phyloP scores from a whole-genome alignment of 2,888 invertebrate species.

The Brachyopa scutellaris region DNA sequence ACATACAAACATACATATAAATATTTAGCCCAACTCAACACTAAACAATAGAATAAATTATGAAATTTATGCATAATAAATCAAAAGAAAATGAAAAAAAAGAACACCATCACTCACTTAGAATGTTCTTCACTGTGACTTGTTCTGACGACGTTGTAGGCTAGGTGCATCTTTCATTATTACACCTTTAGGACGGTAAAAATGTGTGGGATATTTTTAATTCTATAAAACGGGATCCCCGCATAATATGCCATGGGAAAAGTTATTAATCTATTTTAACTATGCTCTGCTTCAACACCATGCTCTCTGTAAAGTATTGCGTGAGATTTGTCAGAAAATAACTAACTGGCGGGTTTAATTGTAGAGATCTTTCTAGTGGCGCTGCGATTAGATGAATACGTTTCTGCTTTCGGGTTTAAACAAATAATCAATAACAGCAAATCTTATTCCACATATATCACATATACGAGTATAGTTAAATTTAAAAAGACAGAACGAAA shows the following conservation, averaged over 20 bases:
- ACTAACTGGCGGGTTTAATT: background rate
- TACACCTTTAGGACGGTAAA: background rate
- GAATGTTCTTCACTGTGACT: background rate
- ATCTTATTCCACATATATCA: too few species aligned
- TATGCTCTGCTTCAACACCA: background rate
- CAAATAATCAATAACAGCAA: too few species aligned
- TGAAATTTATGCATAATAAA: background rate
- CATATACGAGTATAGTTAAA: too few species aligned
- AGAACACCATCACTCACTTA: background rate
- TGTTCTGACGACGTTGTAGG: too few species aligned
- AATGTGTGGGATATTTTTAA: background rate
- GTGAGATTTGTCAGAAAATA: background rate
- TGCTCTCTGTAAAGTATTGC: background rate
- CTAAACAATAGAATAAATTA: conserved; percentile 8
- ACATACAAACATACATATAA: too few species aligned
- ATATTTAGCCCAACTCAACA: too few species aligned
- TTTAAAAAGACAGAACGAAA: too few species aligned
- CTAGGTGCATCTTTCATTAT: background rate
- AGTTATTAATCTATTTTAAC: background rate
- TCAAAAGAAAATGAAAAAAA: background rate
- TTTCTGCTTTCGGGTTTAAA: too few species aligned
- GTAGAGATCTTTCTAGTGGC: too few species aligned
- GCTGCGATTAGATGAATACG: too few species aligned
- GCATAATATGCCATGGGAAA: background rate
- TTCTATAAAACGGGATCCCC: background rate